Base-by-base conservation (phyloP, 2,888 invertebrate species). In the Eudasyphora cyanicolor region DNA sequence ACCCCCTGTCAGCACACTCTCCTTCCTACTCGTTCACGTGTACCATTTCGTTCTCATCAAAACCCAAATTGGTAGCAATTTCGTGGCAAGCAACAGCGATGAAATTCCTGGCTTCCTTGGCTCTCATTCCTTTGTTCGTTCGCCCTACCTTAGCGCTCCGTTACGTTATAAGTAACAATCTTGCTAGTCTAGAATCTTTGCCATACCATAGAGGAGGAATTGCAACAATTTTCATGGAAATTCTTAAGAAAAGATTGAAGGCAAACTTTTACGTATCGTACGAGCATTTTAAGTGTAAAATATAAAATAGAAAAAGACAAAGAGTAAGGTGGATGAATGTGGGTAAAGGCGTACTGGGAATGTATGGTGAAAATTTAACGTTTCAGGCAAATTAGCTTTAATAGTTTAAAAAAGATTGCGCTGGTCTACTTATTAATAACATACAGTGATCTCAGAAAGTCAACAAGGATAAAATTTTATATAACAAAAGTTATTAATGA, bases 221-320 rank as follows among this genome's bases (percentile, higher is more conserved):
- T 69, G 45, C 24, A 67, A 49, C 24, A 69, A 49, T 69, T 69
- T 69, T 69, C 29, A 49, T 27, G 29, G 42, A 69, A 69, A 69
- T 69, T 45, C n/a, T 69, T 42, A 27, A 27, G 29, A 69, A 49
- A 69, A 29, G n/a, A 49, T 69, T 45, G 29, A 49, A 69, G 12
- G 17, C 27, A 69, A 69, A 69, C 45, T 69, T 69, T 69, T 49
- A n/a, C 49, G 21, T 69, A 57, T 27, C 49, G 49, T 49, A 27
- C 4, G 57, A 27, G 57, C 24, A 17, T 45, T 49, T 69, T 42
- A 67, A 67, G 67, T 24, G 67, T n/a, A 12, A 27, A 29, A 27
- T 21, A 69, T 38, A 38, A 64, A 24, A 64, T n/a, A 64, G n/a
- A 3, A 12, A 1, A 62, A n/a, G 21, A 38, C 17, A 38, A 32